Percentiles rank a stretch among this genome's conserved stretches.
These are phyloP conservation scores for Chrysomela aeneicollis DNA, from an alignment of 2,888 invertebrate genomes.

Conservation along the genomic window DNA sequence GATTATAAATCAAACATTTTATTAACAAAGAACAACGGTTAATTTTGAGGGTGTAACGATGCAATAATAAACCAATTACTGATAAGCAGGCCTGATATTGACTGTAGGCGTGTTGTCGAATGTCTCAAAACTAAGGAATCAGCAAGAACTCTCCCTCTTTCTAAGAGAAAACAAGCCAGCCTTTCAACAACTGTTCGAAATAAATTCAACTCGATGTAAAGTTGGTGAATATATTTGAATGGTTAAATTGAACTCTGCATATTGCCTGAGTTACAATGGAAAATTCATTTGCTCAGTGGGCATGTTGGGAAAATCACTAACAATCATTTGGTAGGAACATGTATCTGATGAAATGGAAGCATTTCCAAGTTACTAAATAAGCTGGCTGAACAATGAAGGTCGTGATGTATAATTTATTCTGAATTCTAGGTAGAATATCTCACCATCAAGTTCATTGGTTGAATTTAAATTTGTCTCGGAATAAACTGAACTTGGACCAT, in stretches of 20 bases:
- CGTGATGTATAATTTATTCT: too few relatives aligned
- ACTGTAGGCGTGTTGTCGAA: conserved; percentile 10
- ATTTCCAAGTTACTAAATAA: too few relatives aligned
- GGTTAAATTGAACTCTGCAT: conserved; percentile 20
- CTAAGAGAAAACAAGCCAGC: conserved; percentile 18
- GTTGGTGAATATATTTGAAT: conserved; percentile 31
- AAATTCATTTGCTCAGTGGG: conserved; percentile 19
- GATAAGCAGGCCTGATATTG: background rate
- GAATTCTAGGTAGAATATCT: too few relatives aligned
- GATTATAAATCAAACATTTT: too few relatives aligned
- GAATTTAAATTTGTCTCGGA: too few relatives aligned
- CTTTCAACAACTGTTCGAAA: conserved; percentile 24
- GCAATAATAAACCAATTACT: background rate
- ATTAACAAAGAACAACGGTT: background rate
- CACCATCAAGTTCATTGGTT: too few relatives aligned
- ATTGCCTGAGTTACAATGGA: conserved; percentile 21
- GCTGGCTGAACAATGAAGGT: too few relatives aligned
- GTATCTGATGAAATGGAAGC: background rate
- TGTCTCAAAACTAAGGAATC: conserved; percentile 18
- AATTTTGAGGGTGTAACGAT: background rate
- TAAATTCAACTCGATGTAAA: conserved; percentile 26
- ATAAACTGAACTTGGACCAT: too few relatives aligned
- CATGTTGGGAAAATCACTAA: conserved; percentile 13
- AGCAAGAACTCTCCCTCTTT: conserved; percentile 2
- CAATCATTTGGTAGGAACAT: background rate